A percentile compares a stretch with the other conserved stretches of the same genome.
phyloP scores from a whole-genome alignment of 2,113 vertebrate genomes.

The Tapirus terrestris region DNA sequence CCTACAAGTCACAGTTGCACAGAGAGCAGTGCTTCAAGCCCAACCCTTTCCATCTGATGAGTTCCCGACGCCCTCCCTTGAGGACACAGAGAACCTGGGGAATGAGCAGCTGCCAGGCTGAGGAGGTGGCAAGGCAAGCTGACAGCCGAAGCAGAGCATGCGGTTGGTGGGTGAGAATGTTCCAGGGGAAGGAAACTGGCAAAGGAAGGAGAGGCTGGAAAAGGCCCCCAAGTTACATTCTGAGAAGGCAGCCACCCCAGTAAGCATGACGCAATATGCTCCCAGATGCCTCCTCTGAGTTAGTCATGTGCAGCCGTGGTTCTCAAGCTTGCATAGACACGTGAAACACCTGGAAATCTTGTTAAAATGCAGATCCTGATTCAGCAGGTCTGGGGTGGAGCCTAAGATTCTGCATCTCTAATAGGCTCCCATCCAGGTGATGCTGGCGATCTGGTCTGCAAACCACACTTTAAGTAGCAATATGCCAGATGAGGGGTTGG shows the following conservation, averaged over 20 bases:
- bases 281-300: conserved; percentile 30
- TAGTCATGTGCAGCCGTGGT: background rate
- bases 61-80: background rate
- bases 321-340: background rate
- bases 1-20: background rate
- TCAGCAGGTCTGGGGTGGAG: background rate
- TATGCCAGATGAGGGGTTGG: background rate
- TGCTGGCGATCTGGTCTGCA: too few species aligned
- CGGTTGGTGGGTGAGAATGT: conserved; percentile 60
- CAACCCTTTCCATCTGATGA: conserved; percentile 15
- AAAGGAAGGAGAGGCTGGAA: conserved; percentile 54
- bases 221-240: conserved; percentile 48
- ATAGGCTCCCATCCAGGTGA: background rate
- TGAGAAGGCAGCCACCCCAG: conserved; percentile 17
- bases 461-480: background rate
- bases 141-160: conserved; percentile 61
- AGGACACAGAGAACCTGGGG: conserved; percentile 46
- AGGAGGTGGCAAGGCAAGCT: conserved; percentile 67
- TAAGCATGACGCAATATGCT: background rate
- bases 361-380: background rate
- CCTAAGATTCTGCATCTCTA: background rate
- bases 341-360: conserved; percentile 46
- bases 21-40: background rate
- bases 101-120: conserved; percentile 72
- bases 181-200: conserved; percentile 59